A percentile compares a stretch with the other conserved stretches of the same genome.
Evolutionary conservation across 1,140 invertebrate species (phyloP).

Genomic region (Drosophila biarmipes): DNA sequence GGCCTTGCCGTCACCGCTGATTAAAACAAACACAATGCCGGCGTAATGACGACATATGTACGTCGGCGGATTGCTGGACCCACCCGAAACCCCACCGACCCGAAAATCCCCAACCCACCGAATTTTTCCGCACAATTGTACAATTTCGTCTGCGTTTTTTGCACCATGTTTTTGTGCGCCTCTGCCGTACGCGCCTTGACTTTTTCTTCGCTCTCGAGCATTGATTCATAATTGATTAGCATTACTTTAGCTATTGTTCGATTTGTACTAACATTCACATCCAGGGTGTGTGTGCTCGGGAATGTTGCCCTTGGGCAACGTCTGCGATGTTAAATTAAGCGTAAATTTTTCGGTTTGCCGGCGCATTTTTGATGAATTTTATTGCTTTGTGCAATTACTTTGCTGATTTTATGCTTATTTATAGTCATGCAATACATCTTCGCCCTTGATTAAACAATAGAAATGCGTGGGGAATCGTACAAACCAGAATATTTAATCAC

Average conservation of each 20-base stretch:
- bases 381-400: constrained; percentile 67
- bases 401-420: constrained; percentile 59
- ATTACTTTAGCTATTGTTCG: constrained; percentile 81
- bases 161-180: constrained; percentile 15
- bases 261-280: constrained; percentile 19
- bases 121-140: constrained; percentile 79
- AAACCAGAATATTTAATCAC: constrained; percentile 7
- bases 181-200: constrained; percentile 31
- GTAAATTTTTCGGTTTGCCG: constrained; percentile 65
- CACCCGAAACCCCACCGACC: constrained; percentile 19
- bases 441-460: constrained; percentile 46
- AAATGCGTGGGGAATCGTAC: constrained; percentile 30
- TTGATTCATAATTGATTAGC: constrained; percentile 83
- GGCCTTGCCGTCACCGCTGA: constrained; percentile 61
- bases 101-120: constrained; percentile 12
- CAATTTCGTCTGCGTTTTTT: constrained; percentile 70
- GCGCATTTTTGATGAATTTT: constrained; percentile 75
- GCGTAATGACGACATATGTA: constrained; percentile 82
- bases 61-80: constrained; percentile 31
- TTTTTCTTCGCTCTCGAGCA: constrained; percentile 53
- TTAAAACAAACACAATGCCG: constrained; percentile 82
- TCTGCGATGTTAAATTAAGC: constrained; percentile 72
- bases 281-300: neutral
- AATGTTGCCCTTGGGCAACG: constrained; percentile 40
- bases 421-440: constrained; percentile 35